A percentile compares a stretch with the other conserved stretches of the same genome.
Conservation (phyloP, 2,113 vertebrate genomes). For the Anarhynchus alexandrinus region DNA sequence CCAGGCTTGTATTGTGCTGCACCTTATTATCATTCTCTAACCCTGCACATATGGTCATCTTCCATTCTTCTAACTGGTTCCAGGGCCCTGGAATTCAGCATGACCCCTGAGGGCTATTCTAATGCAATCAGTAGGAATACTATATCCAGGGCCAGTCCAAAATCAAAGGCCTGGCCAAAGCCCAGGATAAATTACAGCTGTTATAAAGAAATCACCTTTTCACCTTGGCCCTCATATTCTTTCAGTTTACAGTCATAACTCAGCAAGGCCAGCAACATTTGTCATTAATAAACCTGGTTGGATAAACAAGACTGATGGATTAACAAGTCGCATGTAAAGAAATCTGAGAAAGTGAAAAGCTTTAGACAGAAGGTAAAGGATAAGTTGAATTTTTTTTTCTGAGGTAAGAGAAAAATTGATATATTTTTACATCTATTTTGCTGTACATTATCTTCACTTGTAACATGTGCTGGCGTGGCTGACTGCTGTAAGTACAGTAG, state of each 20-base stretch:
- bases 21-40: conserved; percentile 74
- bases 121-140: conserved; percentile 82
- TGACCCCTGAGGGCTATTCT: conserved; percentile 82
- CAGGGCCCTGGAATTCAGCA: conserved; percentile 85
- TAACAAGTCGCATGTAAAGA: conserved; percentile 61
- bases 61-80: conserved; percentile 89
- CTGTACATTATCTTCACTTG: not conserved
- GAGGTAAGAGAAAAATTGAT: not conserved
- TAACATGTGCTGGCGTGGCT: not conserved
- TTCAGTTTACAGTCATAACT: conserved; percentile 73
- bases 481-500: not conserved
- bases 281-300: conserved; percentile 67
- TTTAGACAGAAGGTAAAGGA: conserved; percentile 3
- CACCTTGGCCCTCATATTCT: conserved; percentile 70
- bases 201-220: conserved; percentile 77
- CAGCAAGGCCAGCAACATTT: conserved; percentile 67
- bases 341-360: conserved; percentile 59
- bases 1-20: conserved; percentile 51
- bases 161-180: conserved; percentile 79
- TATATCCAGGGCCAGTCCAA: conserved; percentile 71
- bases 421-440: not conserved
- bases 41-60: conserved; percentile 78
- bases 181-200: conserved; percentile 80
- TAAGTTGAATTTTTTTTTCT: not conserved
- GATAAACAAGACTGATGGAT: conserved; percentile 66